Evolutionary conservation across 2,888 invertebrate genomes (phyloP).

Genomic region (Watsonalla binaria): DNA sequence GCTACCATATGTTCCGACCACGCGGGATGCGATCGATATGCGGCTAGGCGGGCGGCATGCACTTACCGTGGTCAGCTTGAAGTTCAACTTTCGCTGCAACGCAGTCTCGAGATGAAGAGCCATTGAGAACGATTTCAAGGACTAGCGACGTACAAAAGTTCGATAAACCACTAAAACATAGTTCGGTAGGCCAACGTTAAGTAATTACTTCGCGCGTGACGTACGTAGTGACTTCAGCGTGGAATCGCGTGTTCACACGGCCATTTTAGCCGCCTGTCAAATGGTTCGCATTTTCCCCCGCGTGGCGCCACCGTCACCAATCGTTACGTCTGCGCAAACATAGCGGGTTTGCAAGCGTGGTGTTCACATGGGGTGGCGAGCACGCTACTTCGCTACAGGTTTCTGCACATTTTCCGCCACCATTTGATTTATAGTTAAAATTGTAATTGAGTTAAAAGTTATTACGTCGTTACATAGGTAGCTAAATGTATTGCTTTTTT

Average conservation of each 20-base stretch:
- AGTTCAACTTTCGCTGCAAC: constrained; percentile 75
- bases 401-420: constrained; percentile 45
- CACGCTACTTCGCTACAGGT: constrained; percentile 24
- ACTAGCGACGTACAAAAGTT: constrained; percentile 36
- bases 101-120: constrained; percentile 74
- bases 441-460: constrained; percentile 69
- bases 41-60: constrained; percentile 56
- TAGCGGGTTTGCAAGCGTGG: constrained; percentile 26
- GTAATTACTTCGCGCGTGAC: constrained; percentile 64
- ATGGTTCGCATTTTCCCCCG: constrained; percentile 47
- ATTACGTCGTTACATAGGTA: constrained; percentile 41
- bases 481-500: constrained; percentile 14
- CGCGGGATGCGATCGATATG: constrained; percentile 68
- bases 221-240: constrained; percentile 61
- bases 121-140: constrained; percentile 46
- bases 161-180: constrained; percentile 64
- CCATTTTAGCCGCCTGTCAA: constrained; percentile 75
- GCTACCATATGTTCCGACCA: constrained; percentile 68
- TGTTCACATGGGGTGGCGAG: constrained; percentile 9
- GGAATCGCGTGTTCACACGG: constrained; percentile 73
- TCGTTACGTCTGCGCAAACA: constrained; percentile 71
- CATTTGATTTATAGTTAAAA: constrained; percentile 70
- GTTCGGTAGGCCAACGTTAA: constrained; percentile 50
- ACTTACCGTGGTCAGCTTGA: constrained; percentile 78
- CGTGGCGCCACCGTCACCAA: constrained; percentile 54